A percentile compares a stretch with the other conserved stretches of the same genome.
Evolutionary conservation across 1,140 invertebrate species (phyloP).

Genomic region (Oppia nitens): DNA sequence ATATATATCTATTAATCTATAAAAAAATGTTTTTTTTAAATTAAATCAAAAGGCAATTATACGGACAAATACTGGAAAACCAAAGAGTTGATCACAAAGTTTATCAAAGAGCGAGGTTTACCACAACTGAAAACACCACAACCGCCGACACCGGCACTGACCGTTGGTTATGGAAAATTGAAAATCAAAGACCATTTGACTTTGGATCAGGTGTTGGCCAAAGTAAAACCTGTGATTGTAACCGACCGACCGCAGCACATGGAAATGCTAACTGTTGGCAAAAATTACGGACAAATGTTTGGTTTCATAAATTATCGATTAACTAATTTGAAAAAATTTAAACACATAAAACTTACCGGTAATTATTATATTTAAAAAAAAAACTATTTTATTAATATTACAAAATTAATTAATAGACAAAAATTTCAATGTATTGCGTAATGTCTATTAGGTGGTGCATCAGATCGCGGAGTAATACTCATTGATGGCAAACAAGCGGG

Average conservation of each 20-base stretch:
- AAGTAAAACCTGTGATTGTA: too few species aligned
- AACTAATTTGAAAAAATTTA: too few species aligned
- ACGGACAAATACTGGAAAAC: slow-evolving; percentile 28
- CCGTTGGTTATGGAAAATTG: background rate
- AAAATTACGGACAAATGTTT: background rate
- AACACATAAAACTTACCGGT: too few species aligned
- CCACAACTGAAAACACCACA: slow-evolving; percentile 27
- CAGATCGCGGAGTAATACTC: slow-evolving; percentile 2
- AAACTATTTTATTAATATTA: too few species aligned
- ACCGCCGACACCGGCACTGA: background rate
- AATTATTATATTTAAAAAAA: too few species aligned
- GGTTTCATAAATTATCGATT: slow-evolving; percentile 6
- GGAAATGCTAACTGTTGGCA: slow-evolving; percentile 3
- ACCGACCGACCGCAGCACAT: too few species aligned
- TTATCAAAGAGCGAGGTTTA: slow-evolving; percentile 26
- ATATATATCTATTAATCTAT: slow-evolving; percentile 24
- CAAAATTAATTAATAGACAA: background rate
- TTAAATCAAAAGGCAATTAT: slow-evolving; percentile 33
- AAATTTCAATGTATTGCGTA: background rate
- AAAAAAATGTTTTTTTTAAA: slow-evolving; percentile 35
- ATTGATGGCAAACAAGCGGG: slow-evolving; percentile 3
- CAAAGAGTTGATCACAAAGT: background rate
- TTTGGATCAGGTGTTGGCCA: background rate
- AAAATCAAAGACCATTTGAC: background rate
- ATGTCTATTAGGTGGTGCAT: slow-evolving; percentile 7